Conservation (phyloP, 23 tunicate species). For the Trididemnum nubilum region DNA sequence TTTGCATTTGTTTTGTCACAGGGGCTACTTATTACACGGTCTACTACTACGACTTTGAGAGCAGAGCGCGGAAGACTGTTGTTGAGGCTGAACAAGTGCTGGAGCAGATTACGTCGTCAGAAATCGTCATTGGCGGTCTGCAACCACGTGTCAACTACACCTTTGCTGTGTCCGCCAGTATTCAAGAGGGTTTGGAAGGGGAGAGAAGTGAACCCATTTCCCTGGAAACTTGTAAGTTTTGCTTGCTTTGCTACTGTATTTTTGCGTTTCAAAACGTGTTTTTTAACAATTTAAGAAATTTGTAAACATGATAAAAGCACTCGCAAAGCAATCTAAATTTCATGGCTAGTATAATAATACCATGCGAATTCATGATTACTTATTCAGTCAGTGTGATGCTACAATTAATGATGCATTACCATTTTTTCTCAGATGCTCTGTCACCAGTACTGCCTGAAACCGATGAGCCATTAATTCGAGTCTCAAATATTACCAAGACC, state of each 20-base stretch:
- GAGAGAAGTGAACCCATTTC: conserved; percentile 37
- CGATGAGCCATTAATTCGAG: conserved; percentile 35
- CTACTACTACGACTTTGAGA: conserved; percentile 11
- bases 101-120: not conserved
- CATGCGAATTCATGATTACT: not conserved
- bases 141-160: conserved; percentile 55
- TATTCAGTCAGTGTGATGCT: not conserved
- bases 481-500: conserved; percentile 27
- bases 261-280: not conserved
- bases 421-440: conserved; percentile 43
- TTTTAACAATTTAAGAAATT: no score
- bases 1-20: conserved; percentile 1
- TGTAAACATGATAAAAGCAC: not conserved
- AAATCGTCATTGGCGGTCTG: conserved; percentile 31
- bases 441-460: conserved; percentile 41
- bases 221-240: conserved; percentile 50
- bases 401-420: not conserved
- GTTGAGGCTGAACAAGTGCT: conserved; percentile 16
- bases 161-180: conserved; percentile 49
- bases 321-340: not conserved
- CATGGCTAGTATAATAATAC: not conserved
- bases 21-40: conserved; percentile 66
- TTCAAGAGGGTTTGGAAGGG: conserved; percentile 46
- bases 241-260: no score
- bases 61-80: not conserved